Percentiles rank a stretch among this genome's conserved stretches.
Evolutionary conservation across 2,113 vertebrate genomes (phyloP).

Genomic region (Aspidoscelis tigris): DNA sequence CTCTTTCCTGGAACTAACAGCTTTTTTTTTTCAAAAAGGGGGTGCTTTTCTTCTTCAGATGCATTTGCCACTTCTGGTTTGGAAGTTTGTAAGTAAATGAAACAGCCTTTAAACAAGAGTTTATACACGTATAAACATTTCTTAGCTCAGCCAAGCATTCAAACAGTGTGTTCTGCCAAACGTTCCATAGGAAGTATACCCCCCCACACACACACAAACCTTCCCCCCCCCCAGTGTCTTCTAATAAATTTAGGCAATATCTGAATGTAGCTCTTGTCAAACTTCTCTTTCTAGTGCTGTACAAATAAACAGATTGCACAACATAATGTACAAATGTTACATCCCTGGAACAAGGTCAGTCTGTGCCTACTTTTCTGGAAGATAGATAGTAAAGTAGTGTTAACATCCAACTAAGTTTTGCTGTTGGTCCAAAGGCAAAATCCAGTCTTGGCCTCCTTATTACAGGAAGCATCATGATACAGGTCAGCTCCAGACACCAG

Average conservation of each 20-base stretch:
- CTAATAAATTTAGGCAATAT: constrained; percentile 36
- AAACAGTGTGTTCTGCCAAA: constrained; percentile 64
- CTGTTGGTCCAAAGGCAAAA: not conserved
- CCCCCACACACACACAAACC: not conserved
- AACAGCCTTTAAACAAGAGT: not conserved
- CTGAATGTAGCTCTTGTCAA: constrained; percentile 11
- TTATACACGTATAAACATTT: not conserved
- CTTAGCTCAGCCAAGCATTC: constrained; percentile 51
- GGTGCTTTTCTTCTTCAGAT: not conserved
- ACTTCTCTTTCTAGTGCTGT: constrained; percentile 4
- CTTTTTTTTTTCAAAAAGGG: not conserved
- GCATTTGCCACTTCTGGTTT: not conserved
- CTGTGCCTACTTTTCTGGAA: not conserved
- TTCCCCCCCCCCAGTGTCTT: constrained; percentile 30
- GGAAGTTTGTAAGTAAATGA: constrained; percentile 30
- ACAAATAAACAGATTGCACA: constrained; percentile 15
- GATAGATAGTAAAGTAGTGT: not conserved
- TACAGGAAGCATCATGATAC: not conserved
- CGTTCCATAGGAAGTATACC: constrained; percentile 32
- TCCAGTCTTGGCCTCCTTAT: not conserved
- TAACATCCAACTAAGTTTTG: not conserved
- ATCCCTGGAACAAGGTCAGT: not conserved
- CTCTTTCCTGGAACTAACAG: not conserved
- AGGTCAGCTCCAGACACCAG: no score
- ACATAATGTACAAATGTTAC: not conserved